Evolutionary conservation across 2,797 vertebrate genomes (phyloP), one percentile per base, ranked within the genome.

Genomic region (Chelmon rostratus): DNA sequence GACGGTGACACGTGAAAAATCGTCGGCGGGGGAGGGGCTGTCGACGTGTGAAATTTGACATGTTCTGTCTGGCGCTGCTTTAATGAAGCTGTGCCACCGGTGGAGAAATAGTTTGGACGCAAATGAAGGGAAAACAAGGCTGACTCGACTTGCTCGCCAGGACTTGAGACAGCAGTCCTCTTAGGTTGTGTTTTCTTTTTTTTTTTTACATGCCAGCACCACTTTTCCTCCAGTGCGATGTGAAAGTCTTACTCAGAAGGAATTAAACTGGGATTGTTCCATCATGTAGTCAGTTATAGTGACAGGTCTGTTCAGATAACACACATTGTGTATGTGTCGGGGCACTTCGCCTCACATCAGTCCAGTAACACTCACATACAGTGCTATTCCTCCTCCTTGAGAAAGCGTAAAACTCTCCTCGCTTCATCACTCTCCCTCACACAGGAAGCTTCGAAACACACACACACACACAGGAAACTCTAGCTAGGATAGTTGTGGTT

Each of bases 211-310:
- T 50, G 70, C 83, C 76, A 57, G 49, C 42, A 61, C 15, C 25
- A 61, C 58, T 78, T 77, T 66, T 78, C 52, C 76, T 38, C 69
- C 59, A 54, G 79, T 11, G 33, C 19, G 4, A 28, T 31, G 59
- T 56, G 44, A 73, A 71, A 61, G 72, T 50, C 33, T 53, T 31
- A 44, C 56, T 72, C 66, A 58, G n/a, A 75, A 63, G 61, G 46
- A 82, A 67, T 74, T 69, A 67, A 10, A n/a, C 23, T 49, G 35
- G 42, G 63, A 84, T 73, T 77, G 79, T 88, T 88, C 86, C 83
- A 75, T 85, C 46, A 57, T 68, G 68, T n/a, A 33, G 28, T 59
- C 37, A 68, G 67, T 81, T 82, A 85, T 19, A 70, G 74, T 42
- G 73, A 71, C 71, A 71, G 49, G 57, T 68, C 59, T 71, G 35